Percentiles rank a stretch among this genome's conserved stretches.
These are phyloP conservation scores for Oscheius sp. DNA, from an alignment of 2,888 invertebrate species.

Conservation along the genomic window DNA sequence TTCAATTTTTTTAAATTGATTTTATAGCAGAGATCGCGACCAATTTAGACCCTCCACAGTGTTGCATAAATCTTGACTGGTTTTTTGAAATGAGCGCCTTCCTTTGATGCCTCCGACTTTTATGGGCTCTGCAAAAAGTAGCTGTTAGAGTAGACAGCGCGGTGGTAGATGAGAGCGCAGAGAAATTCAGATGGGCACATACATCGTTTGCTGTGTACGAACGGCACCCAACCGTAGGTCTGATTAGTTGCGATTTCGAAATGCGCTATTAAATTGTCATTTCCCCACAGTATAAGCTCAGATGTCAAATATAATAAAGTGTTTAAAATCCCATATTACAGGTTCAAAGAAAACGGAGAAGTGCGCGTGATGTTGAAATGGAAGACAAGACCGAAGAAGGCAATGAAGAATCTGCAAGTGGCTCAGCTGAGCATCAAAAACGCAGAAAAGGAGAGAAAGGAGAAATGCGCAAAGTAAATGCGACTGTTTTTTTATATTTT, in stretches of 20 bases:
- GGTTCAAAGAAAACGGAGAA: slow-evolving; percentile 59
- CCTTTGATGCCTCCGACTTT: slow-evolving; percentile 34
- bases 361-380: slow-evolving; percentile 54
- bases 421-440: slow-evolving; percentile 42
- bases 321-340: slow-evolving; percentile 28
- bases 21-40: not conserved
- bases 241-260: slow-evolving; percentile 29
- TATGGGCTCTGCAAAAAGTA: slow-evolving; percentile 24
- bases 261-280: too few relatives aligned
- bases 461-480: slow-evolving; percentile 56
- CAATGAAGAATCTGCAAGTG: slow-evolving; percentile 35
- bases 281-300: not conserved
- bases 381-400: slow-evolving; percentile 42
- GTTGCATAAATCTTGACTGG: slow-evolving; percentile 27
- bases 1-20: too few relatives aligned
- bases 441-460: slow-evolving; percentile 56
- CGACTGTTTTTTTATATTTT: not conserved
- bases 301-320: not conserved
- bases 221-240: slow-evolving; percentile 6
- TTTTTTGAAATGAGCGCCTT: slow-evolving; percentile 1
- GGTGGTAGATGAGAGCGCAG: not conserved
- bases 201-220: slow-evolving; percentile 15
- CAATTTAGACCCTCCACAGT: slow-evolving; percentile 15
- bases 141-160: not conserved
- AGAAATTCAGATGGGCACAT: slow-evolving; percentile 10